A percentile compares a stretch with the other conserved stretches of the same genome.
Evolutionary conservation across 2,888 invertebrate genomes (phyloP).

Genomic region (Mesoligia furuncula): DNA sequence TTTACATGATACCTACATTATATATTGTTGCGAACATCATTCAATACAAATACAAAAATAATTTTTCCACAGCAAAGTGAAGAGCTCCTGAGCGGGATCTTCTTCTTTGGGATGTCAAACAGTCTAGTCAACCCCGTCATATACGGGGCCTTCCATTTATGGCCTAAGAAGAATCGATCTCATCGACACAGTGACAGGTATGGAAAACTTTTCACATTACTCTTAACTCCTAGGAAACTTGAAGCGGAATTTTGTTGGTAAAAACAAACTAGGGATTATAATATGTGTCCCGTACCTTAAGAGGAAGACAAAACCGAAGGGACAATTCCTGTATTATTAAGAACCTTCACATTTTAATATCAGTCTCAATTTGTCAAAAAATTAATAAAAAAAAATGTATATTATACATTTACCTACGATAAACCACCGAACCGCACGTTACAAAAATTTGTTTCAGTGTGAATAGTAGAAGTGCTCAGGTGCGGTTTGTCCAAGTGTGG

Average conservation of each 20-base stretch:
- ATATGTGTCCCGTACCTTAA: not conserved
- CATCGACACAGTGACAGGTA: slow-evolving; percentile 85
- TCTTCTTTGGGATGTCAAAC: slow-evolving; percentile 96
- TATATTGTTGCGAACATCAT: not conserved
- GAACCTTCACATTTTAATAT: not conserved
- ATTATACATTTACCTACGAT: too few species aligned
- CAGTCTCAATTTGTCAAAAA: not conserved
- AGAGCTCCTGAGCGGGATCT: slow-evolving; percentile 93
- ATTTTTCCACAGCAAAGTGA: slow-evolving; percentile 90
- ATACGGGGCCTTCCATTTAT: slow-evolving; percentile 96
- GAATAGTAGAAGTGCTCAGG: too few species aligned
- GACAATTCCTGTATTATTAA: too few species aligned
- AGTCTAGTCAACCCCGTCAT: slow-evolving; percentile 96
- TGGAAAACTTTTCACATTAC: slow-evolving; percentile 21
- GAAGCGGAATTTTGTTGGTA: not conserved
- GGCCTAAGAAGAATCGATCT: slow-evolving; percentile 90
- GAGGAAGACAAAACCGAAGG: not conserved
- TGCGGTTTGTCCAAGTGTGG: too few species aligned
- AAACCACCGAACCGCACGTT: too few species aligned
- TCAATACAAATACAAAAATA: not conserved
- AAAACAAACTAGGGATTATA: not conserved
- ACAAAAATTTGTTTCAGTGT: too few species aligned
- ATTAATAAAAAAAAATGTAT: too few species aligned
- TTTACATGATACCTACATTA: not conserved
- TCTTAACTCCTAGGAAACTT: not conserved